phyloP scores from a whole-genome alignment of 53 echinoderm and acorn worm genomes.

The Hippasteria phrygiana region DNA sequence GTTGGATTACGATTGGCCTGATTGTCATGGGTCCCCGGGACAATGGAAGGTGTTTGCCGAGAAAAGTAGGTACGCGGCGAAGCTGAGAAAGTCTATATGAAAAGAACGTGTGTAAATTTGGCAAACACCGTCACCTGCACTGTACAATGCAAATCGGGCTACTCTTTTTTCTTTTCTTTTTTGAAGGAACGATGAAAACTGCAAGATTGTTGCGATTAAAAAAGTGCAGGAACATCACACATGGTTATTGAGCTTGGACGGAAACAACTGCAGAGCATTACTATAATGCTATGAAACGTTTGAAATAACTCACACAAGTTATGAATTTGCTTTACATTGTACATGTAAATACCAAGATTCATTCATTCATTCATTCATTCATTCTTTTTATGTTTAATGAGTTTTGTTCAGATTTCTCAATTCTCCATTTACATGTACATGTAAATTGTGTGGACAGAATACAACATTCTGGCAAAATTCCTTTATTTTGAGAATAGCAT shows the following conservation, averaged over 20 bases:
- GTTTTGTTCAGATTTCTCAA: too few relatives aligned
- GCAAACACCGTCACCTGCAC: background rate
- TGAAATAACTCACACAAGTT: too few relatives aligned
- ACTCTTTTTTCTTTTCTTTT: too few relatives aligned
- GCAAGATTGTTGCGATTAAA: background rate
- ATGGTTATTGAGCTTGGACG: background rate
- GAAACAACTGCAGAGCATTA: background rate
- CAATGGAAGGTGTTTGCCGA: background rate
- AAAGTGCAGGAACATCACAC: background rate
- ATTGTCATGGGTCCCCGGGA: background rate
- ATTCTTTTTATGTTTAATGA: too few relatives aligned
- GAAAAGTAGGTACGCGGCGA: background rate
- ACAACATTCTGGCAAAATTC: too few relatives aligned
- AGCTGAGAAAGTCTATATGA: background rate
- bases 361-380: too few relatives aligned
- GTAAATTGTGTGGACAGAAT: too few relatives aligned
- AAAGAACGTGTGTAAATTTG: background rate
- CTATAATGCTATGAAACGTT: too few relatives aligned
- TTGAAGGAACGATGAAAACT: background rate
- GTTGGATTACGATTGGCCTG: conserved; percentile 23
- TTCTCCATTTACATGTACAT: too few relatives aligned
- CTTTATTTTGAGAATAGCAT: too few relatives aligned
- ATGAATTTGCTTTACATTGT: too few relatives aligned
- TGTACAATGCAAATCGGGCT: background rate
- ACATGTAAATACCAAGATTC: too few relatives aligned